Evolutionary conservation across 2,113 vertebrate species (phyloP).

Genomic region (Bos indicus): DNA sequence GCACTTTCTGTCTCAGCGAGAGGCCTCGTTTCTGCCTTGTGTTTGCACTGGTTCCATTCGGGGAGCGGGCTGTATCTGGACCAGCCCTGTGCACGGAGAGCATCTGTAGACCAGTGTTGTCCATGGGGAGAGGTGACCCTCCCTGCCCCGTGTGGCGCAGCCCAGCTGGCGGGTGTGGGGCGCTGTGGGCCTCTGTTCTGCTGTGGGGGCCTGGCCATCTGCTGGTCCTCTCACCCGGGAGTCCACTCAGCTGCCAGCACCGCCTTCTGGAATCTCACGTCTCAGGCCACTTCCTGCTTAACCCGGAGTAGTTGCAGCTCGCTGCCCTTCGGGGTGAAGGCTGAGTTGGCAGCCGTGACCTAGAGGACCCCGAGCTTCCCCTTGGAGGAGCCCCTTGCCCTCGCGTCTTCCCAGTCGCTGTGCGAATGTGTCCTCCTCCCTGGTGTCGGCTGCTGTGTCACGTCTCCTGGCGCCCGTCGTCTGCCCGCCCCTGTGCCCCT

Average conservation of each 20-base stretch:
- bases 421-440: accelerated
- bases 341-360: not conserved
- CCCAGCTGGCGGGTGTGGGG: not conserved
- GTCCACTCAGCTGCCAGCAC: not conserved
- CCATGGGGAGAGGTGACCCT: not conserved
- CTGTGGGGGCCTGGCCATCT: not conserved
- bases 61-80: not conserved
- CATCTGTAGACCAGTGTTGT: accelerated
- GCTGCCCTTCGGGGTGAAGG: not conserved
- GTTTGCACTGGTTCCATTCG: not conserved
- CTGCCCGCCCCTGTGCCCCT: not conserved
- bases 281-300: not conserved
- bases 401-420: accelerated
- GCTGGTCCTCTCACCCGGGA: not conserved
- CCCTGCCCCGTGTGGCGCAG: not conserved
- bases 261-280: not conserved
- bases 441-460: accelerated
- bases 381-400: not conserved
- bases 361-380: accelerated
- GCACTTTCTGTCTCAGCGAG: not conserved
- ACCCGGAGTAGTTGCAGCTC: not conserved
- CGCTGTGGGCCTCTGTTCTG: not conserved
- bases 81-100: accelerated
- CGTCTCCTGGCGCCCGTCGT: accelerated
- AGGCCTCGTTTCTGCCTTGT: not conserved